phyloP scores from a whole-genome alignment of 53 echinoderm and acorn worm species.

The Luidia sarsii region DNA sequence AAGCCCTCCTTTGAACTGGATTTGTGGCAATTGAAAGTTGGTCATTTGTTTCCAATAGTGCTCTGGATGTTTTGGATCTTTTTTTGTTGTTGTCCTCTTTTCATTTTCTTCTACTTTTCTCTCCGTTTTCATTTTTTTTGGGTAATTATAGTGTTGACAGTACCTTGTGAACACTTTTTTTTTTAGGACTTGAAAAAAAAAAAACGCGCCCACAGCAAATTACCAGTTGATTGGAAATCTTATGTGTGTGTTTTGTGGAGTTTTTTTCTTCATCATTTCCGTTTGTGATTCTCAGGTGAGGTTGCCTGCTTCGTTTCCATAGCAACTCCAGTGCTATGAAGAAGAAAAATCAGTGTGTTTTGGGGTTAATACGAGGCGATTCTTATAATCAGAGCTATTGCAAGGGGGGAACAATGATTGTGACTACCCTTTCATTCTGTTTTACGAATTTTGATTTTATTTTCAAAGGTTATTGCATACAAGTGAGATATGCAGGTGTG shows the following conservation, averaged over 20 bases:
- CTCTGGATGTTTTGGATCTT: too few relatives aligned
- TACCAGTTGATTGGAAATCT: not conserved
- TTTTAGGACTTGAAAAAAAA: not conserved
- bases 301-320: slow-evolving; percentile 2
- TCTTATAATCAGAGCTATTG: too few relatives aligned
- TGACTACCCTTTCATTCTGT: too few relatives aligned
- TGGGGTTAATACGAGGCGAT: too few relatives aligned
- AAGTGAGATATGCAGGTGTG: too few relatives aligned
- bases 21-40: not conserved
- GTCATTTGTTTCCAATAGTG: not conserved
- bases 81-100: slow-evolving; percentile 1
- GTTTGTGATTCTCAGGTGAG: slow-evolving; percentile 20
- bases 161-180: not conserved
- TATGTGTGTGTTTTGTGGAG: not conserved
- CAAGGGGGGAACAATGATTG: too few relatives aligned
- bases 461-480: too few relatives aligned
- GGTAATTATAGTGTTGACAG: not conserved
- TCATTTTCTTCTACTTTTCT: not conserved
- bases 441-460: too few relatives aligned
- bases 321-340: slow-evolving; percentile 4
- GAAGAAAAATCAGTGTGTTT: not conserved
- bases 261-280: not conserved
- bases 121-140: not conserved
- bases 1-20: slow-evolving; percentile 19
- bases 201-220: not conserved